phyloP scores from a whole-genome alignment of 2,113 vertebrate genomes.

The Apistogramma diplotaenia region DNA sequence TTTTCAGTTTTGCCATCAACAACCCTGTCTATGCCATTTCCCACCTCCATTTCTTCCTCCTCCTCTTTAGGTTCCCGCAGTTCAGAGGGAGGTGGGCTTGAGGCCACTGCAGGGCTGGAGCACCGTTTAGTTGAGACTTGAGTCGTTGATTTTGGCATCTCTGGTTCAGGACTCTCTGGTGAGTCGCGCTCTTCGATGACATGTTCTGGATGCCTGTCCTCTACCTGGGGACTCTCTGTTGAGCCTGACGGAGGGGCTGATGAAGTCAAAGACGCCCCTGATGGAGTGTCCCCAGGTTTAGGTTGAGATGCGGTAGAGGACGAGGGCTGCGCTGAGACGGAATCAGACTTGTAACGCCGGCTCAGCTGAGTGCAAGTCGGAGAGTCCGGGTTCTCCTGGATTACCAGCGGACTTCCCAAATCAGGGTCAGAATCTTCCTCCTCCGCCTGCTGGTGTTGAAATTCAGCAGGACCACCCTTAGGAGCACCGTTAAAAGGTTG shows the following conservation, averaged over 20 bases:
- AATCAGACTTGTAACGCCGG: constrained; percentile 59
- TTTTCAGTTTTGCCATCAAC: constrained; percentile 72
- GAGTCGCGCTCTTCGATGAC: constrained; percentile 82
- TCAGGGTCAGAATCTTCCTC: constrained; percentile 78
- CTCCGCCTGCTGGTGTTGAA: constrained; percentile 64
- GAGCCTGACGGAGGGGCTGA: constrained; percentile 49
- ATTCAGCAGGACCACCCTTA: constrained; percentile 54
- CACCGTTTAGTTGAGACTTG: constrained; percentile 61
- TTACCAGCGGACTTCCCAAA: constrained; percentile 75
- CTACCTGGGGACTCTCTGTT: constrained; percentile 47
- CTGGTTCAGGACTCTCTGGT: constrained; percentile 81
- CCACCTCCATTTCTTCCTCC: constrained; percentile 76
- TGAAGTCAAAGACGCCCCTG: constrained; percentile 39
- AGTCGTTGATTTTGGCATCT: constrained; percentile 62
- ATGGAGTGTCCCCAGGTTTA: constrained; percentile 66
- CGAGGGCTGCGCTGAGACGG: constrained; percentile 54
- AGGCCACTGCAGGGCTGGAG: constrained; percentile 69
- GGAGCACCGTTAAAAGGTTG: constrained; percentile 72
- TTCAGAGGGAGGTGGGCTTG: constrained; percentile 51
- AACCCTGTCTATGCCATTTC: constrained; percentile 56
- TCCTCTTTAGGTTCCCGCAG: constrained; percentile 67
- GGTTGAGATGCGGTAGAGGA: constrained; percentile 54
- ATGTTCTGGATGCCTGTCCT: constrained; percentile 74
- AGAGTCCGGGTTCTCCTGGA: constrained; percentile 78
- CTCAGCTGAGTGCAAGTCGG: constrained; percentile 70